A percentile compares a stretch with the other conserved stretches of the same genome.
phyloP scores from a whole-genome alignment of 1,140 invertebrate genomes.

The Tetraneura akinire region DNA sequence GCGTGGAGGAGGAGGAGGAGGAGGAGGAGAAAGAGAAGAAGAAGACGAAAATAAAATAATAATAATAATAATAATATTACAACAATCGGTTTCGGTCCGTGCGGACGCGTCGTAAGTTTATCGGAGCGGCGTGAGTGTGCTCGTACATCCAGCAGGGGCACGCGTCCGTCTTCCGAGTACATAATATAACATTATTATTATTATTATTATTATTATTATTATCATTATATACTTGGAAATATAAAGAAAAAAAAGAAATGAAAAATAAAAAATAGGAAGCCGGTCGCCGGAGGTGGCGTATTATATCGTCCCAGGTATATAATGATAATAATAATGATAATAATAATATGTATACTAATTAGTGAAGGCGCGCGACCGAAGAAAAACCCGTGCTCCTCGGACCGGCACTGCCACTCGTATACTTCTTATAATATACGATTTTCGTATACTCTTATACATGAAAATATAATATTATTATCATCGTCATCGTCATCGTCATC shows the following conservation, averaged over 20 bases:
- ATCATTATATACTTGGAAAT: too few species aligned
- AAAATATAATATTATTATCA: too few species aligned
- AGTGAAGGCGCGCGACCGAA: conserved; percentile 45
- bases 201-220: neutral
- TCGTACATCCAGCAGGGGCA: conserved; percentile 22
- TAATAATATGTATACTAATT: conserved; percentile 34
- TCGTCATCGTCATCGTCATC: neutral
- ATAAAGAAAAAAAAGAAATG: too few species aligned
- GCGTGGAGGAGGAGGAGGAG: neutral
- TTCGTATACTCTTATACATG: neutral
- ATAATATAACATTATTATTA: neutral
- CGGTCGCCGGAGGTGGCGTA: neutral
- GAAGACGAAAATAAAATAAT: too few species aligned
- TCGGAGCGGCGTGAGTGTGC: conserved; percentile 19
- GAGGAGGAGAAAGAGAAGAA: too few species aligned
- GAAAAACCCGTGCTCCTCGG: conserved; percentile 46
- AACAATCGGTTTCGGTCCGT: conserved; percentile 47
- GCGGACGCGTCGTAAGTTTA: conserved; percentile 36
- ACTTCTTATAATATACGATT: too few species aligned
- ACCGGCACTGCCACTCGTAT: conserved; percentile 37
- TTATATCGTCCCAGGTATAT: neutral
- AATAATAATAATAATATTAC: neutral
- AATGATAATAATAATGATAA: neutral
- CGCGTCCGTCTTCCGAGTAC: conserved; percentile 2
- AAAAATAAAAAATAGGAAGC: too few species aligned